Conservation (phyloP, 30 jellyfish, hydroid and myxozoan genomes). For the Aurelia sp. region DNA sequence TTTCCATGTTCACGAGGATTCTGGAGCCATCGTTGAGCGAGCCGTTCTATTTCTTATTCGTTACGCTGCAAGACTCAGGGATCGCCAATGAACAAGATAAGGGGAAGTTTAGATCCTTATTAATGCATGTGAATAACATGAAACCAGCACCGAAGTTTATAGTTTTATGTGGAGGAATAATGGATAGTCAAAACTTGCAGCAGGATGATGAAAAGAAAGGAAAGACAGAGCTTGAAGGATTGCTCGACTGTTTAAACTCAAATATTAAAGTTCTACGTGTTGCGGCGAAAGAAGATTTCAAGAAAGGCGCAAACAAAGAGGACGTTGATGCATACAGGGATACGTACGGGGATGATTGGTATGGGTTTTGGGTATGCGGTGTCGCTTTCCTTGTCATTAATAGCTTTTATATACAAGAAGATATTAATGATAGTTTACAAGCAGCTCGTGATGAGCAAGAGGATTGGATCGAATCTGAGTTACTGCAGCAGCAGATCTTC, state of each 20-base stretch:
- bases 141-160: constrained; percentile 64
- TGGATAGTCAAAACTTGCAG: not conserved
- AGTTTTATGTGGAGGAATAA: constrained; percentile 61
- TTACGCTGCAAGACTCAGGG: constrained; percentile 28
- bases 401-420: constrained; percentile 23
- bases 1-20: constrained; percentile 57
- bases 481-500: constrained; percentile 67
- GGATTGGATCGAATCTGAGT: constrained; percentile 73
- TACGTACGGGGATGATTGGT: constrained; percentile 76
- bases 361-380: constrained; percentile 82
- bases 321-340: constrained; percentile 34
- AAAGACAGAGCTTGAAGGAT: constrained; percentile 23
- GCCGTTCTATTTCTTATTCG: constrained; percentile 60
- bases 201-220: not conserved
- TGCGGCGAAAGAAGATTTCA: constrained; percentile 53
- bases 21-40: constrained; percentile 65
- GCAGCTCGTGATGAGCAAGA: constrained; percentile 47
- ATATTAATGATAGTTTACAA: constrained; percentile 5
- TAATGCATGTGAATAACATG: constrained; percentile 34
- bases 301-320: constrained; percentile 5
- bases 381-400: constrained; percentile 62
- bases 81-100: not conserved
- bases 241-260: constrained; percentile 17
- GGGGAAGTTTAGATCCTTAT: constrained; percentile 4
- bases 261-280: constrained; percentile 50